Base-by-base conservation (phyloP, 2,797 vertebrate species). In the Alcedo quadribrachys region DNA sequence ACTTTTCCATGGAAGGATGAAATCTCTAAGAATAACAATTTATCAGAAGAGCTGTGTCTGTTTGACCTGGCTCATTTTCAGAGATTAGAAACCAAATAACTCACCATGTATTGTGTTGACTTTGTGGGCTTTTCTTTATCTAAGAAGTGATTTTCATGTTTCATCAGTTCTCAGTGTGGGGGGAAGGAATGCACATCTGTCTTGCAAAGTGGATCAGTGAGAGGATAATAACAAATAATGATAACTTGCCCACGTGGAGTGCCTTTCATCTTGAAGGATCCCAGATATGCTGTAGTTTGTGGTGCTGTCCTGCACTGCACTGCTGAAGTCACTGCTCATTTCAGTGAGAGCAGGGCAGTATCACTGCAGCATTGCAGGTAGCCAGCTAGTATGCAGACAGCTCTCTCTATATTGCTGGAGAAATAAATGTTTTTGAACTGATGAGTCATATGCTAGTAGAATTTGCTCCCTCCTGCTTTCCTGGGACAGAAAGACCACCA, bases 1-100 rank as follows among this genome's bases (percentile, higher is more conserved):
- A 97, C 87, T 96, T 97, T 97, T 97, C 97, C 96, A 97, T 89
- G 94, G 89, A 81, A 92, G 87, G 89, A 85, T 90, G 81, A 94
- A 92, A 91, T 91, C 95, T 94, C 93, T 87, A 94, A 93, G 91
- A 96, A 91, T 77, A 94, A 96, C 91, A 94, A 62, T 93, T 93
- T 93, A 95, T 96, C 93, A 85, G 85, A 84, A 88, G 58, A 94
- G 92, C 89, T 53, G 74, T 81, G 81, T 86, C 92, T 93, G 88
- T 91, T 94, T 96, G 92, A 94, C 91, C 93, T 96, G 95, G 96
- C 94, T 96, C 78, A 8, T 84, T 96, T 95, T 93, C 96, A 97
- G 85, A 93, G 90, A 95, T 95, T 83, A 96, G 93, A 92, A 96
- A 93, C 93, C 87, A 77, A 88, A 91, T 55, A 93, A 88, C 87